phyloP scores from a whole-genome alignment of 1,140 invertebrate species.

The Magallana angulata region DNA sequence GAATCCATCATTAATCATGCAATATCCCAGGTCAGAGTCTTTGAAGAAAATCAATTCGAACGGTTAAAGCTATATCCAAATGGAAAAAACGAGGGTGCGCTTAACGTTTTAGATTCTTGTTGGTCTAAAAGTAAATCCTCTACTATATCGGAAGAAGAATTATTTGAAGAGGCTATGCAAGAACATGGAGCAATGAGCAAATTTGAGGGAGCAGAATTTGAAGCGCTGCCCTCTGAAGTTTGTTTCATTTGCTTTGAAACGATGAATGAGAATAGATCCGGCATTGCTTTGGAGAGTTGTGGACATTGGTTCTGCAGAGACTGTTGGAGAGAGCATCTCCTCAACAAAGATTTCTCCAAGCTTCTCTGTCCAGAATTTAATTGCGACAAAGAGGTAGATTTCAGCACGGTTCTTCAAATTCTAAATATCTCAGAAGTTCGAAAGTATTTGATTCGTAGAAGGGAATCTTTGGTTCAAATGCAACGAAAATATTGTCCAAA shows the following conservation, averaged over 20 bases:
- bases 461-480: constrained; percentile 41
- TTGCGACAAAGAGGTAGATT: constrained; percentile 57
- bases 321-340: constrained; percentile 66
- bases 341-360: constrained; percentile 1
- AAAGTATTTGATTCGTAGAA: constrained; percentile 50
- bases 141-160: neutral
- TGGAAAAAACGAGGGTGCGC: neutral
- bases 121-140: neutral
- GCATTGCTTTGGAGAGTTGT: constrained; percentile 59
- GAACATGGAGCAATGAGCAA: neutral
- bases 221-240: constrained; percentile 40
- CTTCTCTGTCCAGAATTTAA: constrained; percentile 64
- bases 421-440: constrained; percentile 58
- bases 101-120: constrained; percentile 25
- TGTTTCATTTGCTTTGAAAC: constrained; percentile 62
- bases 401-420: constrained; percentile 60
- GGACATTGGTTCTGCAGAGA: constrained; percentile 69
- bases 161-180: neutral
- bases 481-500: constrained; percentile 69
- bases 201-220: neutral
- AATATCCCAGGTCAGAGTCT: neutral
- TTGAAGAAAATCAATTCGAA: neutral
- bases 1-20: neutral
- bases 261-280: constrained; percentile 4
- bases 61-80: neutral